Base-by-base conservation (phyloP, 2,113 vertebrate species). In the Apaloderma vittatum region DNA sequence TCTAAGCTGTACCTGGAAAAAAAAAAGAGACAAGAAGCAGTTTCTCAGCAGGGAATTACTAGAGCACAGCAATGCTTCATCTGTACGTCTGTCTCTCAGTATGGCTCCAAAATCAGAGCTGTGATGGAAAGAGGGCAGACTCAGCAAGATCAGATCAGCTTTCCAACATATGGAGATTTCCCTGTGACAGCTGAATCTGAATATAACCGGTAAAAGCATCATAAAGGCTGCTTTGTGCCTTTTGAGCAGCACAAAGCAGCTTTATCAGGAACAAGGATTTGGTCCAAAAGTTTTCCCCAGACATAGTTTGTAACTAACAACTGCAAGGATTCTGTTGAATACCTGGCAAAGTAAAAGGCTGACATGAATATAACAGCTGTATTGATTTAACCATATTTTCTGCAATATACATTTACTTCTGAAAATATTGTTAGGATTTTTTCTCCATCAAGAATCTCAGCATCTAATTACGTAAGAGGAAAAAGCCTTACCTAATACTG, bases 171-270 rank as follows among this genome's bases (percentile, higher is more conserved):
- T 68, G 72, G 88, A 97, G 96, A 82, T 80, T 95, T 90, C 86
- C 90, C 94, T 61, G 57, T 85, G 76, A 93, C 88, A 92, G 88
- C 88, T 97, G 94, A 96, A 52, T 91, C 88, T 65, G 86, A 81
- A 51, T 52, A 57, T 89, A 91, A 92, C 83, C 0, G 0, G 37
- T 92, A 84, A 88, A 84, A 63, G 65, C 68, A 81, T 84, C 88
- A 81, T 94, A 81, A 81, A 84, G 79, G 72, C 86, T 83, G 72
- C 49, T 79, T 86, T 92, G 36, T 94, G 90, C 46, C 90, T 81
- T 84, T 46, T 45, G 49, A 92, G 40, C 48, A 84, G 52, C 49
- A 89, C 68, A 88, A 86, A 93, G 83, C 67, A 84, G 75, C 68
- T 92, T 92, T 86, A 88, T 71, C n/a, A 6, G 48, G 73, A 93